phyloP scores from a whole-genome alignment of 2,888 invertebrate genomes.

The Lepidocyrtoides sp. region DNA sequence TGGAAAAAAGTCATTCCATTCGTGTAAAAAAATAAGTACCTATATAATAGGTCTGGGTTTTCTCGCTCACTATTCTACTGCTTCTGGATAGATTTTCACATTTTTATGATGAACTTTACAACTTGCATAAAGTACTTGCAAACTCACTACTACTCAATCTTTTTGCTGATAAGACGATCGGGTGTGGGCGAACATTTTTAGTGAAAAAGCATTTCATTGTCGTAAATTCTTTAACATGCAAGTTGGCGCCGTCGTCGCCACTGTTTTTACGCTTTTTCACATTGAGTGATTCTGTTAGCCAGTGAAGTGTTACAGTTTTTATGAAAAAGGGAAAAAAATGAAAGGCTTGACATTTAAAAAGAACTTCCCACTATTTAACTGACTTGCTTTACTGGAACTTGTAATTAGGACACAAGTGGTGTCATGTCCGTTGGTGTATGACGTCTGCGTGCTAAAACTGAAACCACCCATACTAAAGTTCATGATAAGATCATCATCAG shows the following conservation, averaged over 20 bases:
- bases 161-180: not conserved
- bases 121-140: not conserved
- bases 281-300: not conserved
- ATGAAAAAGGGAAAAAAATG: no score
- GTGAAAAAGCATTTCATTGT: not conserved
- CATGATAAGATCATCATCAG: slow-evolving; percentile 26
- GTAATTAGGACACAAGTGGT: slow-evolving; percentile 30
- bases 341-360: not conserved
- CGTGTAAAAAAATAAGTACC: no score
- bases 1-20: no score
- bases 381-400: not conserved
- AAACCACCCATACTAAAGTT: not conserved
- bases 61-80: not conserved
- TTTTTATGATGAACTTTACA: not conserved
- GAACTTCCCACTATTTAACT: not conserved
- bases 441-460: not conserved
- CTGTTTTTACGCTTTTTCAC: not conserved
- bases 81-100: not conserved
- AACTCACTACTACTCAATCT: not conserved
- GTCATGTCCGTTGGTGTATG: slow-evolving; percentile 25
- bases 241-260: not conserved
- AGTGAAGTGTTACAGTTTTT: no score
- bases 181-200: not conserved
- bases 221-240: not conserved
- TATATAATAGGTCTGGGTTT: slow-evolving; percentile 30